Base-by-base conservation (phyloP, 2,797 vertebrate genomes). In the Triplophysa yarkandensis region DNA sequence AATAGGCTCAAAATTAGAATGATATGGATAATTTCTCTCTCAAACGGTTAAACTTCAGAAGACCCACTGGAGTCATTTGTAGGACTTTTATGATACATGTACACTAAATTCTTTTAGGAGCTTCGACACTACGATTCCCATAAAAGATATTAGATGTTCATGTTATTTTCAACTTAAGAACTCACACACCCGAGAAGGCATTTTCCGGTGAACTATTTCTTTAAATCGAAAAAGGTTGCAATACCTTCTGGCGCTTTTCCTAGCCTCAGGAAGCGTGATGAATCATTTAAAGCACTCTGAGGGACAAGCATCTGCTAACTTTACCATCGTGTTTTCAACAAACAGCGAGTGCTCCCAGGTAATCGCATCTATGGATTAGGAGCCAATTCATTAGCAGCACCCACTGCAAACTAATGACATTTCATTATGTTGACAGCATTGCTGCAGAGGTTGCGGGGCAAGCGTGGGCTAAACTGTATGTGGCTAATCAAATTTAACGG, bases 401-500 rank as follows among this genome's bases (percentile, higher is more conserved):
- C 36, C 70, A 44, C 36, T 48, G 61, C 13, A 55, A 55, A 54
- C 63, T 68, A 44, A 66, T 39, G 71, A 36, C 55, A 52, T 68
- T 65, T 77, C 62, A 77, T 79, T 82, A 71, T 66, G 80, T 77
- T 84, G 80, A 86, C 79, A 79, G 84, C 86, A 84, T 83, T 81
- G 85, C 77, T 55, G 44, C 62, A n/a, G 76, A 79, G 77, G 86
- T 86, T 84, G 83, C 84, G 79, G 76, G 65, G 52, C 44, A 71
- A 76, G 71, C 68, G 64, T 74, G 48, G 76, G 61, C 71, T 76
- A 11, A 66, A 78, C 80, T 78, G 78, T 82, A 88, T 83, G 84
- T 75, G 84, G 85, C 86, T 88, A 89, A 91, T 91, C 81, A 88
- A 81, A 86, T 89, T 87, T 88, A 88, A 90, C 88, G 84, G 85